Conservation (phyloP, 2,888 invertebrate genomes). For the Ophion ellenae region DNA sequence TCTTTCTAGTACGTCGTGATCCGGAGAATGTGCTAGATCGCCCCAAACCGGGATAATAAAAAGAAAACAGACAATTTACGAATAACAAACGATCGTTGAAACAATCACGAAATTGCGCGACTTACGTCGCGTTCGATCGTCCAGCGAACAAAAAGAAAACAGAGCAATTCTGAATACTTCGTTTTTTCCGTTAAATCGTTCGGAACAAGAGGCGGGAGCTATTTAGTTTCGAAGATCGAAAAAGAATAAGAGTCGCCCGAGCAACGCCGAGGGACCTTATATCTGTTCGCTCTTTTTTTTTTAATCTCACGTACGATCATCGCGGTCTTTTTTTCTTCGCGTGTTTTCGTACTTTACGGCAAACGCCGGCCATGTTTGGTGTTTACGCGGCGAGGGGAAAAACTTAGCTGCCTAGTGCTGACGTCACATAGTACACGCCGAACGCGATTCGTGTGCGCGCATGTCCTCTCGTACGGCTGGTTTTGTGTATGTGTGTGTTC, state of each 20-base stretch:
- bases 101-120: slow-evolving; percentile 45
- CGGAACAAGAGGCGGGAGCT: slow-evolving; percentile 8
- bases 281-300: neutral
- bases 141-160: neutral
- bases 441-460: slow-evolving; percentile 71
- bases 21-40: slow-evolving; percentile 81
- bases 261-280: neutral
- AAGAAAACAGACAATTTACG: slow-evolving; percentile 18
- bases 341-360: slow-evolving; percentile 61
- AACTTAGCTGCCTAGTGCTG: slow-evolving; percentile 72
- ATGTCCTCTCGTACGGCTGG: slow-evolving; percentile 3
- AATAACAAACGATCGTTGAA: slow-evolving; percentile 62
- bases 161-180: slow-evolving; percentile 15
- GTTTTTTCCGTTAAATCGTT: slow-evolving; percentile 15
- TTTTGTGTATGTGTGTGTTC: slow-evolving; percentile 2
- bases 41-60: slow-evolving; percentile 67
- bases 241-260: slow-evolving; percentile 1
- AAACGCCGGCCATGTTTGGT: slow-evolving; percentile 84
- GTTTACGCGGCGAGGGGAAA: slow-evolving; percentile 83
- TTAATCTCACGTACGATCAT: slow-evolving; percentile 35
- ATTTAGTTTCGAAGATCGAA: neutral
- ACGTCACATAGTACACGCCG: slow-evolving; percentile 78
- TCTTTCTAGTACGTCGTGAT: slow-evolving; percentile 83
- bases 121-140: slow-evolving; percentile 31
- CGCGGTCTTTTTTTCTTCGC: slow-evolving; percentile 42